Conservation (phyloP, 2,797 vertebrate genomes). For the Arrhamphus sclerolepis region DNA sequence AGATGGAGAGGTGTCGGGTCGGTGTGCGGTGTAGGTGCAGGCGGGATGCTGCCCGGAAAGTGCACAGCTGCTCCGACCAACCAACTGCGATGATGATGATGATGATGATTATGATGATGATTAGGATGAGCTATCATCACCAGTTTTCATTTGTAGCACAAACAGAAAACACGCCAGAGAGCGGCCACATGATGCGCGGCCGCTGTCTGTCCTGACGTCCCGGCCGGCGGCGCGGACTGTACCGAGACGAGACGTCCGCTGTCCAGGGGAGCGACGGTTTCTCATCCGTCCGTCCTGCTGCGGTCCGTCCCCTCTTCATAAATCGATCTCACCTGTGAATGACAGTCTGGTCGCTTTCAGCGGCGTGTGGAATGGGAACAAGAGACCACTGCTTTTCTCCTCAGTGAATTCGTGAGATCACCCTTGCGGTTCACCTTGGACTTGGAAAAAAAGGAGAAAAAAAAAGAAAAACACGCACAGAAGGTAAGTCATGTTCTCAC, state of each 20-base stretch:
- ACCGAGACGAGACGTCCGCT: constrained; percentile 40
- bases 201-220: constrained; percentile 50
- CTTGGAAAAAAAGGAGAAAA: constrained; percentile 1
- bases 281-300: constrained; percentile 38
- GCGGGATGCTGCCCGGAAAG: constrained; percentile 35
- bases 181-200: constrained; percentile 29
- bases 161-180: constrained; percentile 36
- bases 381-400: constrained; percentile 20
- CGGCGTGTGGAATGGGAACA: background rate
- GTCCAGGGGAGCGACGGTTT: constrained; percentile 33
- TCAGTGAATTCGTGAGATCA: constrained; percentile 40
- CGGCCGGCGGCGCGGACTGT: constrained; percentile 28
- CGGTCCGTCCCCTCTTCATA: constrained; percentile 5
- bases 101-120: background rate
- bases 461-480: constrained; percentile 20
- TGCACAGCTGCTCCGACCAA: constrained; percentile 34
- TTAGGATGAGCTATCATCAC: constrained; percentile 15
- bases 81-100: constrained; percentile 14
- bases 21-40: constrained; percentile 40
- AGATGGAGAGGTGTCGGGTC: constrained; percentile 28
- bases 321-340: constrained; percentile 12
- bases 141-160: background rate
- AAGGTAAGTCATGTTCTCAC: constrained; percentile 55
- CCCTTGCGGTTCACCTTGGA: constrained; percentile 73
- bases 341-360: constrained; percentile 20